Conservation (phyloP, 2,888 invertebrate species). For the Pherbina coryleti region DNA sequence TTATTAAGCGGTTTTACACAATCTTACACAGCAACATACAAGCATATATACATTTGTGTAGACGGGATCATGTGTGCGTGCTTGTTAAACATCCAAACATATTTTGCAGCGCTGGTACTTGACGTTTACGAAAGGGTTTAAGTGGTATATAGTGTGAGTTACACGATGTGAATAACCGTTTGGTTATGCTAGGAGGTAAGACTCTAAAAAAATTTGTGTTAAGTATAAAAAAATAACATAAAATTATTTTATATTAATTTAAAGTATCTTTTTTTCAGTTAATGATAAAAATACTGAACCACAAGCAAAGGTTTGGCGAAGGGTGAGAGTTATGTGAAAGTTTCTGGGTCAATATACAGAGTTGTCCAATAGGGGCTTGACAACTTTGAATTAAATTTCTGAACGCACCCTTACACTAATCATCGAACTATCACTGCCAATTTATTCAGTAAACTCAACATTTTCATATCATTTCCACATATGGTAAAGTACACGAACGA, state of each 20-base stretch:
- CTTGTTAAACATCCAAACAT: not conserved
- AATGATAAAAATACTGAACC: too few relatives aligned
- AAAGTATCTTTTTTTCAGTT: not conserved
- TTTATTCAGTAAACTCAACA: too few relatives aligned
- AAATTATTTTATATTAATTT: not conserved
- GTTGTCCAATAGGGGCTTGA: too few relatives aligned
- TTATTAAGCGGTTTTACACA: conserved; percentile 33
- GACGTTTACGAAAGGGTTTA: conserved; percentile 1
- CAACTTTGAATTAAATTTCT: too few relatives aligned
- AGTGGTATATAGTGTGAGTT: not conserved
- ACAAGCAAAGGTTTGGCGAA: too few relatives aligned
- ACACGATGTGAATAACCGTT: not conserved
- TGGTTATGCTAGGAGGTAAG: not conserved
- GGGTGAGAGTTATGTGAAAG: too few relatives aligned
- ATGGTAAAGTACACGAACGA: too few relatives aligned
- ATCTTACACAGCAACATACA: not conserved
- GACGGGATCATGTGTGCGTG: not conserved
- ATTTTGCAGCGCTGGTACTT: not conserved
- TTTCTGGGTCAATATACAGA: too few relatives aligned
- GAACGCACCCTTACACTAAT: too few relatives aligned
- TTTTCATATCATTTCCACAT: too few relatives aligned
- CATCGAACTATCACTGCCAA: too few relatives aligned
- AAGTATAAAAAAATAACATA: not conserved
- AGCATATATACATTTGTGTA: not conserved
- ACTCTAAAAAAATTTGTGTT: not conserved